These are phyloP conservation scores for Dendrocincla fuliginosa DNA, from an alignment of 2,797 vertebrate species.

Conservation along the genomic window DNA sequence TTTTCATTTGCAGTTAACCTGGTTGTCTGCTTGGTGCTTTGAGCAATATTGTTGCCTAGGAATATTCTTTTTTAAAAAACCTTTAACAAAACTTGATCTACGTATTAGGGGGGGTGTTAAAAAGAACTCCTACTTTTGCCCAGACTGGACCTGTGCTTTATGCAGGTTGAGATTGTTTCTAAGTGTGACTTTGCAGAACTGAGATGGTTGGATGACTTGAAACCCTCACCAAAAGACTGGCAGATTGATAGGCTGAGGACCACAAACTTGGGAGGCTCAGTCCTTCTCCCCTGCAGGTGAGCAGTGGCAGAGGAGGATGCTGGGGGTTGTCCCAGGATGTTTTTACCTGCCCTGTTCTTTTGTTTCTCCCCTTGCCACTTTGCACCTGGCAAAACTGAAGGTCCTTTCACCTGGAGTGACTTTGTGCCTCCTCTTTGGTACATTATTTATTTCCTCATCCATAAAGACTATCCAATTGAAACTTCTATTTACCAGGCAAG, in stretches of 20 bases:
- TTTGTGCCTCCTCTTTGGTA: neutral
- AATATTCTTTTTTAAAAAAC: neutral
- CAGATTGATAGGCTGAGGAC: neutral
- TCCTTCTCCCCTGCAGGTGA: neutral
- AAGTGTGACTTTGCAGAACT: neutral
- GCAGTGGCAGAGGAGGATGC: neutral
- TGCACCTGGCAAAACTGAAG: neutral
- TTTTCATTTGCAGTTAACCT: neutral
- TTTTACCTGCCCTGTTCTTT: neutral
- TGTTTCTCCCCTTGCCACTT: neutral
- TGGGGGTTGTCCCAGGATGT: neutral
- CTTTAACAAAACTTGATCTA: neutral
- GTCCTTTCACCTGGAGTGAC: neutral
- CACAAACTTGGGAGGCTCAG: fast-evolving
- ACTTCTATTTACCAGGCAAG: neutral
- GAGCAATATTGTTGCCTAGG: neutral
- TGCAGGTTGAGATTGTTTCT: neutral
- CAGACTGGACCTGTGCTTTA: neutral
- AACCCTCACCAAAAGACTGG: neutral
- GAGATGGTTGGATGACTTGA: neutral
- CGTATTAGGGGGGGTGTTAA: fast-evolving
- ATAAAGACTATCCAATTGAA: neutral
- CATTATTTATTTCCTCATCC: neutral
- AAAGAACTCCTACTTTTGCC: neutral
- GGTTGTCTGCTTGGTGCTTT: neutral